Percentiles rank a stretch among this genome's conserved stretches.
Evolutionary conservation across 2,888 invertebrate species (phyloP).

Genomic region (Odontomyia ornata): DNA sequence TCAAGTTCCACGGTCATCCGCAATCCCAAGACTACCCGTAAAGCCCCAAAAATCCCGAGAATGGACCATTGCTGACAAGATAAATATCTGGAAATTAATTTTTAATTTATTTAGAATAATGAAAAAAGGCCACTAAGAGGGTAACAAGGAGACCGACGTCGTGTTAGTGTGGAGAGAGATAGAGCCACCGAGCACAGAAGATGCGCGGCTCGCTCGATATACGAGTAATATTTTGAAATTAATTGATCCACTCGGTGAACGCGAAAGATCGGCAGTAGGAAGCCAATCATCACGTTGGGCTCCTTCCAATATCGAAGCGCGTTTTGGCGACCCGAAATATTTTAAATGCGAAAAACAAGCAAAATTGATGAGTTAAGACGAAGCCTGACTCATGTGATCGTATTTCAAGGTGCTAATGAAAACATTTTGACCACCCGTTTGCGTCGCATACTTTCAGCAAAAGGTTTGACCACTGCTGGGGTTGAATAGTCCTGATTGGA

Average conservation of each 20-base stretch:
- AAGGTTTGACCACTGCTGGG: background rate
- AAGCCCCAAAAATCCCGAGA: slow-evolving; percentile 14
- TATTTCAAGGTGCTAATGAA: slow-evolving; percentile 62
- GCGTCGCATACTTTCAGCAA: background rate
- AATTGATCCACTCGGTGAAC: slow-evolving; percentile 38
- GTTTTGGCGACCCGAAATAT: background rate
- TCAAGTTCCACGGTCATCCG: background rate
- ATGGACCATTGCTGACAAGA: slow-evolving; percentile 20
- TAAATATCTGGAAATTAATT: slow-evolving; percentile 45
- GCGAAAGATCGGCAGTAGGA: slow-evolving; percentile 30
- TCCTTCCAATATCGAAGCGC: background rate
- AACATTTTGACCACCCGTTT: slow-evolving; percentile 63
- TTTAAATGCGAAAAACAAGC: slow-evolving; percentile 22
- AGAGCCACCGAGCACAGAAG: background rate
- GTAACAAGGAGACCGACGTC: slow-evolving; percentile 25
- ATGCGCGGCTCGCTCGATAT: background rate
- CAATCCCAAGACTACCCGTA: background rate
- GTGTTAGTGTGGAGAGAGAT: background rate
- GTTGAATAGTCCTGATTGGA: slow-evolving; percentile 11
- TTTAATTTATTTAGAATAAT: slow-evolving; percentile 45
- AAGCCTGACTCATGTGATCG: slow-evolving; percentile 11
- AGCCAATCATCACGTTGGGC: slow-evolving; percentile 26
- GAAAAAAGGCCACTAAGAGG: slow-evolving; percentile 14
- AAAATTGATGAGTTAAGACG: background rate
- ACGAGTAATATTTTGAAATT: slow-evolving; percentile 30